Base-by-base conservation (phyloP, 2,888 invertebrate species). In the Himalopsyche anomala region DNA sequence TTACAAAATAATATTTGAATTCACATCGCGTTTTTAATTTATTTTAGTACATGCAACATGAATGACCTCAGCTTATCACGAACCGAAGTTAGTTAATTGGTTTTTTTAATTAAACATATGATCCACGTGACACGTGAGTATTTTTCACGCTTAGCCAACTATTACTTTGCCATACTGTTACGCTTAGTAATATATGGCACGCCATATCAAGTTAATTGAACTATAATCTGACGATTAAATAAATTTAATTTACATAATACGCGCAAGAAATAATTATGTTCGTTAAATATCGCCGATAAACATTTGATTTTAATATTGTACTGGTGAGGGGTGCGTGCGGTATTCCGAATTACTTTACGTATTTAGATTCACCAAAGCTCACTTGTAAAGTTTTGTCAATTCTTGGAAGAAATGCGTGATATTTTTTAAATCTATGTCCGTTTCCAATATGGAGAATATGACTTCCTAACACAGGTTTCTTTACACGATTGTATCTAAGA, bases 11-110 rank as follows among this genome's bases (percentile, higher is more conserved):
- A 51, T 15, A 51, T 51, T 51, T 51, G 8, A 12, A 51, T 51
- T 51, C 51, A 51, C 15, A 51, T 51, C 51, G 51, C 51, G 51
- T 62, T 62, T 62, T 62, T 62, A 62, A n/a, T 62, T 62, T 62
- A 62, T 28, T 1, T 19, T 62, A 62, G 28, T 62, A 19, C 19
- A 6, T 9, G 9, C 28, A 5, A 51, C 51, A 15, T 51, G 51
- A 62, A 19, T 19, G 62, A 62, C 62, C 62, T 62, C 28, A 19
- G 51, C 11, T n/a, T 62, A 62, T 62, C 62, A 62, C 62, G 62
- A 62, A 62, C 62, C 62, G 28, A 19, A 62, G 62, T 8, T 2
- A 62, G 28, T 19, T 62, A 62, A 62, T 62, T 62, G 62, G 62
- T 19, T n/a, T 62, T 62, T 51, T 62, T 62, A 62, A 62, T 62